Evolutionary conservation across 2,113 vertebrate genomes (phyloP).

Genomic region (Andinoacara biseriatus): DNA sequence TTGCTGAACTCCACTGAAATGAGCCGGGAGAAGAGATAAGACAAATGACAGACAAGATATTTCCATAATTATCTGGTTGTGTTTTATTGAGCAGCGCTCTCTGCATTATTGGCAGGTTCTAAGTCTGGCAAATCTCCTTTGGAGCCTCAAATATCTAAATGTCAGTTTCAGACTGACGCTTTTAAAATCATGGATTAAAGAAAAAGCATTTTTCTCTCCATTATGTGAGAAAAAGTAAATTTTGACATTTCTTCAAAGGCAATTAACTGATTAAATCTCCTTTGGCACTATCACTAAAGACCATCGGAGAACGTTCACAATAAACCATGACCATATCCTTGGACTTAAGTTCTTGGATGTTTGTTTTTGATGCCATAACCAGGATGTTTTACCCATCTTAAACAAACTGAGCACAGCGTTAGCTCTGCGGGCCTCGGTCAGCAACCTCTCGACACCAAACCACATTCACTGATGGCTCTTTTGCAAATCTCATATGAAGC

Average conservation of each 20-base stretch:
- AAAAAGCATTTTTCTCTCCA: neutral
- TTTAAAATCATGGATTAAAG: neutral
- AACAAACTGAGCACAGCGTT: neutral
- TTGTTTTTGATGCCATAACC: neutral
- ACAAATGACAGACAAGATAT: neutral
- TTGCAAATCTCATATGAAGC: neutral
- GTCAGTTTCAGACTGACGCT: neutral
- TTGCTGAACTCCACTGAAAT: neutral
- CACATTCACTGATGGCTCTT: neutral
- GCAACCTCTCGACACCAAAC: neutral
- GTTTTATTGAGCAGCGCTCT: neutral
- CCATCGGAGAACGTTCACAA: neutral
- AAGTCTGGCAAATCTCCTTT: neutral
- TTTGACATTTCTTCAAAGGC: neutral
- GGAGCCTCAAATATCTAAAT: neutral
- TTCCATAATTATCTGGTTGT: neutral
- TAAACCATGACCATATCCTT: neutral
- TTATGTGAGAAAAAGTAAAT: neutral
- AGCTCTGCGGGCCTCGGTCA: no score
- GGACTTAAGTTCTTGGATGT: no score
- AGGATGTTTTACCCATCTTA: neutral
- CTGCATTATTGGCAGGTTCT: neutral
- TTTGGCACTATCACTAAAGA: neutral
- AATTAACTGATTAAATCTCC: neutral
- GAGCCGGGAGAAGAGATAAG: neutral